Percentiles rank a stretch among this genome's conserved stretches.
These are phyloP conservation scores for Shinisaurus crocodilurus DNA, from an alignment of 2,113 vertebrate genomes.

Conservation along the genomic window DNA sequence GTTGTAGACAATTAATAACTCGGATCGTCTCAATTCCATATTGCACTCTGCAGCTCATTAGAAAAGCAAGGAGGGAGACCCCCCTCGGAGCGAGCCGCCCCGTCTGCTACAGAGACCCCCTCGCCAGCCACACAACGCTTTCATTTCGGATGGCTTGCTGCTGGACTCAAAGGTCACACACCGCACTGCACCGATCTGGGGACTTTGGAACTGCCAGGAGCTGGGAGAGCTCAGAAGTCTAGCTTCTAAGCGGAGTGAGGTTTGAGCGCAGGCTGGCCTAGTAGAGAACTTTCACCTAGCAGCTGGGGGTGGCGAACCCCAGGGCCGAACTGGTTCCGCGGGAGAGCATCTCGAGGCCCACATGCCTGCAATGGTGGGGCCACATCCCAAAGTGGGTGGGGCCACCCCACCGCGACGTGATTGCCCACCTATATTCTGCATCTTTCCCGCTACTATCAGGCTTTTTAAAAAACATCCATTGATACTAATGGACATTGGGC, in stretches of 20 bases:
- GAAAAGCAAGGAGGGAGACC: constrained; percentile 35
- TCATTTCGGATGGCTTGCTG: constrained; percentile 3
- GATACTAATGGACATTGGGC: no score
- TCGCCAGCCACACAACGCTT: background rate
- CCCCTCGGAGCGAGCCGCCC: background rate
- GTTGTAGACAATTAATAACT: constrained; percentile 83
- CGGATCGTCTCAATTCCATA: constrained; percentile 70
- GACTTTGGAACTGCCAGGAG: background rate
- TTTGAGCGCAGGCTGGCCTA: background rate
- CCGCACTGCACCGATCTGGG: background rate
- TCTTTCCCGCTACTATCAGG: no score
- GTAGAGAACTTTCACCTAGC: background rate
- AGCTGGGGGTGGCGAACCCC: no score
- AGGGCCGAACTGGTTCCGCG: no score
- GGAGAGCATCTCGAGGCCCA: no score
- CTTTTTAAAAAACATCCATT: no score
- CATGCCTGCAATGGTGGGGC: no score
- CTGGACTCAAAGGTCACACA: constrained; percentile 44
- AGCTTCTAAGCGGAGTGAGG: background rate
- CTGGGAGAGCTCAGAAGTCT: background rate
- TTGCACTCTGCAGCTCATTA: constrained; percentile 59
- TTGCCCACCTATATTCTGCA: no score
- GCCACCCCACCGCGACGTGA: no score
- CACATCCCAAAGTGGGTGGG: no score
- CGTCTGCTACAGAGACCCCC: constrained; percentile 25